Evolutionary conservation across 2,888 invertebrate species (phyloP), one percentile per base, ranked within the genome.

Genomic region (Amphipyra tragopoginis): DNA sequence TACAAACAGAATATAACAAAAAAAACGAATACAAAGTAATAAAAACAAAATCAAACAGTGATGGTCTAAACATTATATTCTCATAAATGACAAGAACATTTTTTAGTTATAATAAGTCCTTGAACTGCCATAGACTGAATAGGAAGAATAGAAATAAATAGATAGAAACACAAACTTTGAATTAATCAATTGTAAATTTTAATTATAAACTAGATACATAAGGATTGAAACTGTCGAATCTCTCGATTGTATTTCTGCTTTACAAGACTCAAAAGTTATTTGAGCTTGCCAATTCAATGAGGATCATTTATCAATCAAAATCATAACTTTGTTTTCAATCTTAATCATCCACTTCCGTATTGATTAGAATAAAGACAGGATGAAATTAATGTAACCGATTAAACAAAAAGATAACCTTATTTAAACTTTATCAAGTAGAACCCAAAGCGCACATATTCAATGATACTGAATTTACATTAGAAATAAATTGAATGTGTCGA

Each of bases 301-400:
- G 36, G 47, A 54, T 57, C 43, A 54, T 52, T 65, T 65, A 70
- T 65, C 58, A 65, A 69, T 70, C 59, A 69, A 69, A 63, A 40
- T 69, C 50, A 53, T 52, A 70, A 70, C 70, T 69, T 69, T 70
- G 53, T 70, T 51, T 63, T 54, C 68, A 60, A 51, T 51, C 47
- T 44, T 38, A 70, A 64, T 70, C 48, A 40, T 65, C 54, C 65
- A 70, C 48, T 70, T 64, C 53, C 45, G 42, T 6, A 57, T 39
- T 57, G 53, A 54, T 54, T 57, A 50, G 48, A 69, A 58, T 53
- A 29, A 55, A 68, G 21, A 62, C 54, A 52, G 36, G 43, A 10
- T 14, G 6, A 42, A 57, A 45, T 68, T 47, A 65, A 65, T 53
- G 51, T 57, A n/a, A 45, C 13, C 7, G 8, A 70, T 62, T 56